These are phyloP conservation scores for Chaetorhynchus papuensis DNA, from an alignment of 2,113 vertebrate species.

Conservation along the genomic window DNA sequence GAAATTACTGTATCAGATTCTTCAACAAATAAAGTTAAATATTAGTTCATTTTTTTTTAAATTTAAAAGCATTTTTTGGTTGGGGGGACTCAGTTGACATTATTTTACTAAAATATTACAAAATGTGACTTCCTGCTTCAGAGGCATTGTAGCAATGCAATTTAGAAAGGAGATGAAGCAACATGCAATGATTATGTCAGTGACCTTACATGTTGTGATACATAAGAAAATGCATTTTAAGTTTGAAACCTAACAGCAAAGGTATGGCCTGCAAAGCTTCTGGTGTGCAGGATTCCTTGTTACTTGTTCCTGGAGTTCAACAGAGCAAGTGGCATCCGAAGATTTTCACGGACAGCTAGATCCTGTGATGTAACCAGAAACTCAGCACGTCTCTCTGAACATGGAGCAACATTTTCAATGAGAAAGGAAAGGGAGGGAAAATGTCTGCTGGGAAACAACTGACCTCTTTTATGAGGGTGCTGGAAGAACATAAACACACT, in stretches of 20 bases:
- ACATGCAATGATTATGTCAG: background rate
- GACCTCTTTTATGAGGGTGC: background rate
- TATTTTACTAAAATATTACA: background rate
- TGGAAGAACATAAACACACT: background rate
- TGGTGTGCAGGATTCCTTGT: background rate
- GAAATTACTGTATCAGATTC: background rate
- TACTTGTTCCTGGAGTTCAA: background rate
- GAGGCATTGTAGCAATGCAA: background rate
- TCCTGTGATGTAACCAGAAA: background rate
- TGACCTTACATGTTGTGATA: background rate
- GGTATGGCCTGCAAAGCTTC: background rate
- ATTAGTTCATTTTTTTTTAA: background rate
- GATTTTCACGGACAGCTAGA: background rate
- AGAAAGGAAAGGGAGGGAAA: background rate
- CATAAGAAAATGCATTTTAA: accelerated
- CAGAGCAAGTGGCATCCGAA: background rate
- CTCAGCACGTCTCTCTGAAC: background rate
- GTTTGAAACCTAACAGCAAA: background rate
- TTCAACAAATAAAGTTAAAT: background rate
- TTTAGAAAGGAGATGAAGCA: background rate
- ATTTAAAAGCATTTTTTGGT: background rate
- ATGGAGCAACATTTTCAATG: background rate
- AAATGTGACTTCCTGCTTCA: background rate
- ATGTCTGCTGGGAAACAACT: background rate
- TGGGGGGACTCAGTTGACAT: background rate